Evolutionary conservation across 2,113 vertebrate species (phyloP).

Genomic region (Oncorhynchus gorbuscha): DNA sequence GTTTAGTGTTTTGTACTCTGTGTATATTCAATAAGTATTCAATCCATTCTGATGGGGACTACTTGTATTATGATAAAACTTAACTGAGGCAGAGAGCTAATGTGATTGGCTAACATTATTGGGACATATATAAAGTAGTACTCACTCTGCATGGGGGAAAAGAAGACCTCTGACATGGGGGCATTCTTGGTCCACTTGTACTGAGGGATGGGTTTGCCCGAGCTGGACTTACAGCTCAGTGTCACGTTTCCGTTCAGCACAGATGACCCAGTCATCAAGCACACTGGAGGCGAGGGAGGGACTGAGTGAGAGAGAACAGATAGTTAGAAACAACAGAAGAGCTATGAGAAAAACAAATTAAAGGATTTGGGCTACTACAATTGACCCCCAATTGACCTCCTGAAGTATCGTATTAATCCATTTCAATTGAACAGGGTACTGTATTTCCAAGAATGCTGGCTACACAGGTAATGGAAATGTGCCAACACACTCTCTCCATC

Average conservation of each 20-base stretch:
- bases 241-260: slow-evolving; percentile 82
- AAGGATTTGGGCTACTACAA: neutral
- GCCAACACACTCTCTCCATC: neutral
- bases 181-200: slow-evolving; percentile 84
- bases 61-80: neutral
- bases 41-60: neutral
- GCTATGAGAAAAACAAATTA: neutral
- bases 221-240: slow-evolving; percentile 80
- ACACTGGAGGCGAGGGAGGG: slow-evolving; percentile 82
- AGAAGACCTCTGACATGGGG: slow-evolving; percentile 78
- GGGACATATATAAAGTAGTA: neutral
- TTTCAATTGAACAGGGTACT: slow-evolving; percentile 11
- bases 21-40: too few species aligned
- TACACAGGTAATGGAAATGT: slow-evolving; percentile 21
- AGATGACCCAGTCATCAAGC: slow-evolving; percentile 75
- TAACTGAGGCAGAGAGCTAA: neutral
- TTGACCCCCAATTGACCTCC: slow-evolving; percentile 26
- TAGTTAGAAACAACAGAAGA: neutral
- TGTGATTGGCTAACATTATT: neutral
- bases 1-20: too few species aligned
- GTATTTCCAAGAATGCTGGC: slow-evolving; percentile 16
- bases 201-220: slow-evolving; percentile 81
- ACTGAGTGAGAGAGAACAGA: slow-evolving; percentile 66
- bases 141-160: slow-evolving; percentile 81
- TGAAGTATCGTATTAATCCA: slow-evolving; percentile 35